Evolutionary conservation across 2,113 vertebrate genomes (phyloP), one percentile per base, ranked within the genome.

Genomic region (Pterocles gutturalis): DNA sequence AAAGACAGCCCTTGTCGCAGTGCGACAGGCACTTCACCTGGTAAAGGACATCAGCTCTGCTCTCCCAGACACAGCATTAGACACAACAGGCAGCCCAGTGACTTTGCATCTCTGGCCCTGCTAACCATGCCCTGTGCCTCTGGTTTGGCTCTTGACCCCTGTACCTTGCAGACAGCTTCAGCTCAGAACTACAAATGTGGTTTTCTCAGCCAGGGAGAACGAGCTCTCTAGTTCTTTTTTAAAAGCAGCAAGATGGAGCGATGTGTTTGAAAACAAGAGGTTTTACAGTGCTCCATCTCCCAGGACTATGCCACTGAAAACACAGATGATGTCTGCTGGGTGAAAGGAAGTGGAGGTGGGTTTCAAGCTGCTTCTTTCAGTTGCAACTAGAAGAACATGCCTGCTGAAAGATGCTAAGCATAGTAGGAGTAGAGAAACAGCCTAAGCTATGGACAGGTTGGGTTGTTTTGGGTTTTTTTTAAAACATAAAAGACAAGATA

Each of bases 11-110:
- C 84, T 38, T 60, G 84, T 1, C 81, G 92, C 89, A 54, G 55
- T 19, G 62, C 82, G 94, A 96, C 95, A 96, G 86, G 81, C 95
- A 95, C 77, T 43, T 93, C 93, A 91, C 60, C 66, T 89, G 84
- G 76, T 54, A 94, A 95, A 93, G 87, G 93, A 87, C 62, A 67
- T 61, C 89, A 79, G 41, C 69, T 49, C 57, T 94, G 54, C 84
- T 77, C 18, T 28, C 49, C 60, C 77, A 94, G 82, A 55, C 79
- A 38, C 73, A 60, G 83, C 72, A 36, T 6, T 1, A 55, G 57
- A 51, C 1, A 54, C 53, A 71, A 49, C 0, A 36, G 46, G 34
- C 69, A 91, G 17, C 3, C 41, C 29, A 24, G 82, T 13, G 58
- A 77, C 89, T 80, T 20, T 45, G 34, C 33, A 24, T 12, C 78